phyloP scores from a whole-genome alignment of 2,113 vertebrate species.

The Formicarius rufipectus region DNA sequence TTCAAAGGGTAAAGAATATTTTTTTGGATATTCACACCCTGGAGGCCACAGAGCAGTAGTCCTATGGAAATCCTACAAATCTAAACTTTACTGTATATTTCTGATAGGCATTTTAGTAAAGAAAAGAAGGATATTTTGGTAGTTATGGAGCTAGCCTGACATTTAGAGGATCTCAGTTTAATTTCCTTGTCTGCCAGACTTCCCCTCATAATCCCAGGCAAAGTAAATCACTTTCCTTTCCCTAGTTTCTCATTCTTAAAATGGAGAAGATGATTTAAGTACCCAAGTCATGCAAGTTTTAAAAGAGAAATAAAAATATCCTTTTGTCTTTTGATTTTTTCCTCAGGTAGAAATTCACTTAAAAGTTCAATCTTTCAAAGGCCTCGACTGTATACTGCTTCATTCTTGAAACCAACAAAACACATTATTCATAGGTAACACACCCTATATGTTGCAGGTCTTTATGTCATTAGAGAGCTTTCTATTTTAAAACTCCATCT shows the following conservation, averaged over 20 bases:
- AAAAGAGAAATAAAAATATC: not conserved
- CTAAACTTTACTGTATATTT: not conserved
- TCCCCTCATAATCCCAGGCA: not conserved
- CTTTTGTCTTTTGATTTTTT: not conserved
- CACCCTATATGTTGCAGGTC: not conserved
- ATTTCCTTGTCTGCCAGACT: conserved; percentile 41
- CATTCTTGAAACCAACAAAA: not conserved
- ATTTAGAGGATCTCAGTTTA: conserved; percentile 36
- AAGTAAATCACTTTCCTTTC: not conserved
- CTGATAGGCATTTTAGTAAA: not conserved
- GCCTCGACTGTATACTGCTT: not conserved
- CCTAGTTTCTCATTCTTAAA: not conserved
- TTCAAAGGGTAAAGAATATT: conserved; percentile 40
- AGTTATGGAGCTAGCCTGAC: not conserved
- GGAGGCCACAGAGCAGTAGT: not conserved
- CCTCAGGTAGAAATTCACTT: not conserved
- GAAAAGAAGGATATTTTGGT: not conserved
- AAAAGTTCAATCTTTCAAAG: not conserved
- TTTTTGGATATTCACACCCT: not conserved
- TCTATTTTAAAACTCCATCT: not conserved
- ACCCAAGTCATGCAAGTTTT: not conserved
- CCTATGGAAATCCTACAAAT: not conserved
- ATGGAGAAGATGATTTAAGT: not conserved
- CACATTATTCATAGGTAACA: not conserved
- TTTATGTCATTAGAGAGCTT: not conserved